Evolutionary conservation across 2,113 vertebrate genomes (phyloP), one percentile per base, ranked within the genome.

Genomic region (Pyxicephalus adspersus): DNA sequence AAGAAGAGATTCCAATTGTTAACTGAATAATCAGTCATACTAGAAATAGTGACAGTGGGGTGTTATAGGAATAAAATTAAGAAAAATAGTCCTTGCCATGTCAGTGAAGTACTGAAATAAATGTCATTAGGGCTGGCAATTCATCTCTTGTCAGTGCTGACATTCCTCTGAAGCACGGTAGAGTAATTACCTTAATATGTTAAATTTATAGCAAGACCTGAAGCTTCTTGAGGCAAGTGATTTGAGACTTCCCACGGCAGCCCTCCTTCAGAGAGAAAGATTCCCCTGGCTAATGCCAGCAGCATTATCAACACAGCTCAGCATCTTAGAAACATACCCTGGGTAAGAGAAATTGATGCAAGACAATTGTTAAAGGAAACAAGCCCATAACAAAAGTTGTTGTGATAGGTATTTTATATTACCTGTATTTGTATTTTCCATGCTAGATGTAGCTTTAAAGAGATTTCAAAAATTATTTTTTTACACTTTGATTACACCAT

Each of bases 181-280:
- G 73, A 76, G 73, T 76, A 76, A 76, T 76, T 76, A 76, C 57
- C 73, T 50, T 76, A 64, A 64, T 77, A 64, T 64, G 23, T 58
- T 52, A 29, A 65, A 64, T 20, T 77, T 64, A 77, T 28, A 51
- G 17, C 38, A 64, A 54, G 22, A 52, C 61, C 61, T 51, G 34
- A 63, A 60, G 34, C 57, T 64, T 76, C 22, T 18, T 22, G 38
- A 76, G 38, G 25, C 11, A 64, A 19, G 18, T 64, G 19, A 64
- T 52, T 29, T 64, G 45, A 64, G 23, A 54, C 17, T 70, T 82
- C 15, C 15, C 8, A 45, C 11, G 38, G 38, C 11, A 45, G 11
- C 38, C 38, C 38, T 83, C 57, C 23, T 60, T 77, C 63, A 19
- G 17, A 38, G 31, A 4, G 19, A 4, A 71, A 26, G 25, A 11